Evolutionary conservation across 2,797 vertebrate species (phyloP).

Genomic region (Echiichthys vipera): DNA sequence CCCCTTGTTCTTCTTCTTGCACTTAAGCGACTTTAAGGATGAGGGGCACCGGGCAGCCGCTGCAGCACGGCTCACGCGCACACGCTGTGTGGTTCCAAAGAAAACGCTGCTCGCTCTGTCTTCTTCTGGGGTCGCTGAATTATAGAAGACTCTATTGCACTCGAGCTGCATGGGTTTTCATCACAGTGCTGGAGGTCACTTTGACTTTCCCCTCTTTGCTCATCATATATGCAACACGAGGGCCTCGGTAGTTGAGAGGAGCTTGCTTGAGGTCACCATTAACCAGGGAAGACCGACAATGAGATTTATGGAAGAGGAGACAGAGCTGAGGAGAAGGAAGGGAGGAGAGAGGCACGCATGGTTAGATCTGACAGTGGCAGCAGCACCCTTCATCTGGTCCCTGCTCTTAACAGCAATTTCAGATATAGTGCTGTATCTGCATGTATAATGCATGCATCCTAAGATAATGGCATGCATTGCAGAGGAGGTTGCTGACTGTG

Average conservation of each 20-base stretch:
- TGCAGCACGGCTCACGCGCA: slow-evolving; percentile 32
- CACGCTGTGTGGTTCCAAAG: slow-evolving; percentile 43
- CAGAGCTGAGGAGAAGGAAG: slow-evolving; percentile 44
- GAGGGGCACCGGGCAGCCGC: slow-evolving; percentile 24
- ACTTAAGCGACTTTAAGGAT: slow-evolving; percentile 50
- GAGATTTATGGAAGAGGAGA: slow-evolving; percentile 76
- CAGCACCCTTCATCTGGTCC: slow-evolving; percentile 69
- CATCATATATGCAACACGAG: slow-evolving; percentile 78
- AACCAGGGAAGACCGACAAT: slow-evolving; percentile 67
- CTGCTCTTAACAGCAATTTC: slow-evolving; percentile 76
- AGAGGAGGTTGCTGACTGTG: slow-evolving; percentile 66
- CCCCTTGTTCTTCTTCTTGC: slow-evolving; percentile 43
- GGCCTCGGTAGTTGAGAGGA: slow-evolving; percentile 60
- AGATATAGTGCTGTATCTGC: slow-evolving; percentile 72
- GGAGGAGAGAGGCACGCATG: slow-evolving; percentile 65
- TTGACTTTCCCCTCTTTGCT: slow-evolving; percentile 71
- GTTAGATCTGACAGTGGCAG: slow-evolving; percentile 64
- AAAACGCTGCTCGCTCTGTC: slow-evolving; percentile 54
- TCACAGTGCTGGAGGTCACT: slow-evolving; percentile 81
- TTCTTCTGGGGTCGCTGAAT: slow-evolving; percentile 77
- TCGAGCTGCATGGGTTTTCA: slow-evolving; percentile 77
- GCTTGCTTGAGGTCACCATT: slow-evolving; percentile 75
- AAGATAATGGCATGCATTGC: slow-evolving; percentile 75
- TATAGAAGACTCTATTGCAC: slow-evolving; percentile 81
- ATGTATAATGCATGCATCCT: slow-evolving; percentile 78